These are phyloP conservation scores for Okapia johnstoni DNA, from an alignment of 2,113 vertebrate genomes.

Conservation along the genomic window DNA sequence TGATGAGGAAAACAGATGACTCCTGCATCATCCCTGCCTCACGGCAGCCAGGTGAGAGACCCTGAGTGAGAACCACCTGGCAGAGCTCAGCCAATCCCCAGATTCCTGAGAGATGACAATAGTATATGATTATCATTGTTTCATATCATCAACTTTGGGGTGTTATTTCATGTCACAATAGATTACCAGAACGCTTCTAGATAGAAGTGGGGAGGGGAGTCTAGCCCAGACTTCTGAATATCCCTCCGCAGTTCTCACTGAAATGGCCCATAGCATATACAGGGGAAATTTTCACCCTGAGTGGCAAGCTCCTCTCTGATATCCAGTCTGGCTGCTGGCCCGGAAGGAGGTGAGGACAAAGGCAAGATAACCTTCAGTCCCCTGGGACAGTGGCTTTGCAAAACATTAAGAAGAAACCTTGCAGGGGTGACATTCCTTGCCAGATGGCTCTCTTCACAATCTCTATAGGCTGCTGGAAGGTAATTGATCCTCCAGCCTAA, in stretches of 20 bases:
- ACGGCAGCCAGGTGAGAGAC: neutral
- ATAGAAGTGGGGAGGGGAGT: neutral
- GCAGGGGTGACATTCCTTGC: neutral
- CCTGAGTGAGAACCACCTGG: neutral
- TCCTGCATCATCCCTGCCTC: neutral
- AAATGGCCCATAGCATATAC: neutral
- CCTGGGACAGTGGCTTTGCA: neutral
- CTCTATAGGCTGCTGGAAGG: constrained; percentile 17
- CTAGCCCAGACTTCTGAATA: neutral
- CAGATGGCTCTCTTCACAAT: neutral
- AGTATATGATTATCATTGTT: neutral
- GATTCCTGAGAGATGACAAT: neutral
- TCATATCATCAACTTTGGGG: neutral
- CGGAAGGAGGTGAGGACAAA: neutral
- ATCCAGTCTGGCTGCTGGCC: neutral
- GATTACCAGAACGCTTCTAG: neutral
- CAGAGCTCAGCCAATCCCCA: neutral
- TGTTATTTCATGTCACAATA: neutral
- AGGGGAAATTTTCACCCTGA: neutral
- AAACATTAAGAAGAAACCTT: neutral
- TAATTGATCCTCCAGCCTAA: constrained; percentile 4
- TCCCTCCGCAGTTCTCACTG: neutral
- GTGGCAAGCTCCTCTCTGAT: neutral
- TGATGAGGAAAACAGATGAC: neutral
- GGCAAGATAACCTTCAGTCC: neutral